Conservation (phyloP, 1,140 invertebrate genomes). For the Mercenaria mercenaria region DNA sequence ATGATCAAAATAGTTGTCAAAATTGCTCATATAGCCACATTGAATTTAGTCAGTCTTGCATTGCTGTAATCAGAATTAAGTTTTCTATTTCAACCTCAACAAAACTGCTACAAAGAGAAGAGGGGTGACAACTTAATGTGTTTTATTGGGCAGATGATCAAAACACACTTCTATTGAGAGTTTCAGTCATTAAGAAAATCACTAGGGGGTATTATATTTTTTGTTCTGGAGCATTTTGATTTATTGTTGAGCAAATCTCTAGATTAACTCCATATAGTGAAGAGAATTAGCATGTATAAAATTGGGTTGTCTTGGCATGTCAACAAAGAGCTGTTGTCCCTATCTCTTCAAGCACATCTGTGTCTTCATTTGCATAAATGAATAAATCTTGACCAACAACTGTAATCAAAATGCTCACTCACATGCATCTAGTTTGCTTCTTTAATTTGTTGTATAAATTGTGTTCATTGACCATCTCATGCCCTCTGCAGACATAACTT, state of each 20-base stretch:
- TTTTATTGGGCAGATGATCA: too few species aligned
- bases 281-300: background rate
- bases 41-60: too few species aligned
- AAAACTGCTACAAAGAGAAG: too few species aligned
- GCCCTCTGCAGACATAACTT: background rate
- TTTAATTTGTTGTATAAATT: conserved; percentile 13
- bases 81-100: too few species aligned
- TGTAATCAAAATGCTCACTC: conserved; percentile 22
- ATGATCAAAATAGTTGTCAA: too few species aligned
- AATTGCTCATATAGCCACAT: too few species aligned
- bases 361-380: background rate
- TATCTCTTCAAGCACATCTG: background rate
- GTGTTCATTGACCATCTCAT: background rate
- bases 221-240: background rate
- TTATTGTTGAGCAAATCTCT: background rate
- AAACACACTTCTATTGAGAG: too few species aligned
- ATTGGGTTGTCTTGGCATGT: background rate
- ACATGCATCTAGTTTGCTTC: conserved; percentile 1
- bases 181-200: background rate
- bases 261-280: background rate
- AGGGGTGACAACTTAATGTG: too few species aligned
- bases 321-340: background rate
- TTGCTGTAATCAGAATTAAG: too few species aligned
- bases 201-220: background rate
- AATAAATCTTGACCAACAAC: conserved; percentile 25